These are phyloP conservation scores for Coenonympha arcania DNA, from an alignment of 2,888 invertebrate species.

Conservation along the genomic window DNA sequence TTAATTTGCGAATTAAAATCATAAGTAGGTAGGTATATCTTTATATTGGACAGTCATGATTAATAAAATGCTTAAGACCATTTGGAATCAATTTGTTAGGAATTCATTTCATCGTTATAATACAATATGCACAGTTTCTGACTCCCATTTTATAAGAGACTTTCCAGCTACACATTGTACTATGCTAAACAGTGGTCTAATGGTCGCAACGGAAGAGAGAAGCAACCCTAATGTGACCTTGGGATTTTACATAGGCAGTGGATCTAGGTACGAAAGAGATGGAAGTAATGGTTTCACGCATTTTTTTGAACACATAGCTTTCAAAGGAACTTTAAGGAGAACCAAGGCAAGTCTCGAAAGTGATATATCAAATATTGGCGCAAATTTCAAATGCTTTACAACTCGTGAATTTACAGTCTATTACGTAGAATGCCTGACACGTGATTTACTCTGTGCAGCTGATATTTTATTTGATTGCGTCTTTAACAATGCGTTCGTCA, in stretches of 20 bases:
- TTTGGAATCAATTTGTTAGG: background rate
- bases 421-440: constrained; percentile 92
- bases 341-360: constrained; percentile 88
- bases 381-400: constrained; percentile 95
- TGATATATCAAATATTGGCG: constrained; percentile 95
- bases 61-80: background rate
- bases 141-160: constrained; percentile 64
- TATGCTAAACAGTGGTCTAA: constrained; percentile 84
- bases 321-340: constrained; percentile 79
- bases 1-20: too few species aligned
- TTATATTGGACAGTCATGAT: background rate
- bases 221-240: constrained; percentile 76
- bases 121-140: constrained; percentile 57
- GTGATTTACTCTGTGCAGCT: constrained; percentile 88
- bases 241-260: constrained; percentile 51
- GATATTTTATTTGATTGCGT: constrained; percentile 96
- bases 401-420: constrained; percentile 96
- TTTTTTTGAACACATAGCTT: constrained; percentile 60
- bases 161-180: constrained; percentile 87
- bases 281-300: constrained; percentile 54
- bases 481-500: constrained; percentile 79
- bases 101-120: background rate
- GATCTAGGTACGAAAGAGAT: constrained; percentile 49
- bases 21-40: too few species aligned
- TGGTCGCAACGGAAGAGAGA: constrained; percentile 94